These are phyloP conservation scores for Eudorcas thomsonii DNA, from an alignment of 2,113 vertebrate species.

Conservation along the genomic window DNA sequence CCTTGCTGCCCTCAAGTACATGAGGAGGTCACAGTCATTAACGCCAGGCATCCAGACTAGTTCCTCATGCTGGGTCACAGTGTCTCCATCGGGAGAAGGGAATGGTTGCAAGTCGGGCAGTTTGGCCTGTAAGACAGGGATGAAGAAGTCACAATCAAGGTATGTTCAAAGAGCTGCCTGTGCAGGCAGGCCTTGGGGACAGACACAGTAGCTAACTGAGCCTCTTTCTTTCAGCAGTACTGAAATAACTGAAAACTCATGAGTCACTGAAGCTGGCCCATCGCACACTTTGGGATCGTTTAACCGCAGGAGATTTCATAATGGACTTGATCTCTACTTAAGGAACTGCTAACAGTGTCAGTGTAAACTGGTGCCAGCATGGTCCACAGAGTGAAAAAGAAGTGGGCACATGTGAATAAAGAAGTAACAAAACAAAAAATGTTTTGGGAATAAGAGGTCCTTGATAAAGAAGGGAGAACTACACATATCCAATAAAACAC, in stretches of 20 bases:
- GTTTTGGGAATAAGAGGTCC: neutral
- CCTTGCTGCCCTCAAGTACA: slow-evolving; percentile 99
- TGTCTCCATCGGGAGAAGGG: slow-evolving; percentile 91
- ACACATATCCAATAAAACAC: neutral
- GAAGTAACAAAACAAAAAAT: neutral
- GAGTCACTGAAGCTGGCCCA: neutral
- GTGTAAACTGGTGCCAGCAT: neutral
- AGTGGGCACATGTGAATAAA: neutral
- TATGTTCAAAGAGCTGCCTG: neutral
- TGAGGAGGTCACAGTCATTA: slow-evolving; percentile 98
- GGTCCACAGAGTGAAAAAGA: neutral
- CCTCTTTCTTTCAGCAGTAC: neutral
- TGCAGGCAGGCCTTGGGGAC: neutral
- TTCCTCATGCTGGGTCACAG: slow-evolving; percentile 96
- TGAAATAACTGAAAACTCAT: neutral
- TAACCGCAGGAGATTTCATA: neutral
- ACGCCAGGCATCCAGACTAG: slow-evolving; percentile 99
- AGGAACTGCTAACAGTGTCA: neutral
- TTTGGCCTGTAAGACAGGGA: slow-evolving; percentile 87
- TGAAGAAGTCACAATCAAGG: neutral
- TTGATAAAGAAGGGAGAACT: neutral
- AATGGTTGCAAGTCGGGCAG: slow-evolving; percentile 97
- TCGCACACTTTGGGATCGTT: neutral
- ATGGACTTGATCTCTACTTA: neutral
- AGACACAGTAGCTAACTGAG: neutral